A percentile compares a stretch with the other conserved stretches of the same genome.
Evolutionary conservation across 2,888 invertebrate genomes (phyloP).

Genomic region (Hemithea aestivaria): DNA sequence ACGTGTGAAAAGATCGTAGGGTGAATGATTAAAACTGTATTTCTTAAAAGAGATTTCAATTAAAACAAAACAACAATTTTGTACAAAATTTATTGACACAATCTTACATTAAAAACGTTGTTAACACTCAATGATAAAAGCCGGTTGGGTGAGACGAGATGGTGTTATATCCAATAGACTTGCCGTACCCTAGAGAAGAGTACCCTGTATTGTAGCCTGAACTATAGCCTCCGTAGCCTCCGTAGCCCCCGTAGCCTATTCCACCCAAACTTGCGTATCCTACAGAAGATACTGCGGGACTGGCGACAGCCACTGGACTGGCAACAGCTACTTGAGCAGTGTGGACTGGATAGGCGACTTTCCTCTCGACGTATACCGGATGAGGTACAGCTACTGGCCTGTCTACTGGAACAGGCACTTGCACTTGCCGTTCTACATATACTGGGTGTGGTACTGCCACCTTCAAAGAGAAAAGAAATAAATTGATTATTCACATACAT

Average conservation of each 20-base stretch:
- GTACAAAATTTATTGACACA: no score
- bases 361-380: constrained; percentile 53
- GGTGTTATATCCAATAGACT: constrained; percentile 22
- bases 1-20: no score
- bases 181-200: constrained; percentile 8
- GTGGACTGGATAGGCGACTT: constrained; percentile 40
- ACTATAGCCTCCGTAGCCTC: no score
- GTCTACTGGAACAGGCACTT: constrained; percentile 81
- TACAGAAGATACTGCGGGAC: constrained; percentile 12
- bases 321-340: constrained; percentile 19
- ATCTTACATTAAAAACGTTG: no score
- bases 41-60: no score
- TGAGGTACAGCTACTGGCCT: constrained; percentile 69
- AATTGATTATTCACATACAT: no score
- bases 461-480: no score
- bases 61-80: no score
- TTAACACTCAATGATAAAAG: constrained; percentile 13
- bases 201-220: no score
- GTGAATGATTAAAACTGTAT: no score
- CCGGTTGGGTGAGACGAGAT: constrained; percentile 17
- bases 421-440: constrained; percentile 75
- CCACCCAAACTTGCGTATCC: constrained; percentile 6
- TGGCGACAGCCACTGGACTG: constrained; percentile 25
- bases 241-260: constrained; percentile 7
- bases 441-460: constrained; percentile 75